phyloP scores from a whole-genome alignment of 2,797 vertebrate genomes.

The Pangasius krempfi region DNA sequence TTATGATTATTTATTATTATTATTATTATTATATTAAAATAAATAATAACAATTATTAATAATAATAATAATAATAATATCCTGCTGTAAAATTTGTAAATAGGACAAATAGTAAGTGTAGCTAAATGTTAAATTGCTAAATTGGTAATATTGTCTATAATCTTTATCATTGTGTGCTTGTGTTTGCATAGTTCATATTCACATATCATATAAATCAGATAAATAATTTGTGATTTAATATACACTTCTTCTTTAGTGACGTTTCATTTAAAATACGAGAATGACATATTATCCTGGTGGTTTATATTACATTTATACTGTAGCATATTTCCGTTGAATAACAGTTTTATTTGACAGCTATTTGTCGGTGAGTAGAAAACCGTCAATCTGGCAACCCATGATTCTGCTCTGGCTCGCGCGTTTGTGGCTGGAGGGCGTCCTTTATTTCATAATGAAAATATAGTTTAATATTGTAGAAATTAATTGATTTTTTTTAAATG shows the following conservation, averaged over 20 bases:
- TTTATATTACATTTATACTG: neutral
- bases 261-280: neutral
- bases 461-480: neutral
- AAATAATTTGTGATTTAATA: neutral
- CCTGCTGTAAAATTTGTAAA: neutral
- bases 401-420: neutral
- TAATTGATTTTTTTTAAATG: neutral
- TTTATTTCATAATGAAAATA: neutral
- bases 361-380: fast-evolving
- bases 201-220: neutral
- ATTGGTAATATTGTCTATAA: neutral
- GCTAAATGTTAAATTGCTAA: neutral
- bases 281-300: too few species aligned
- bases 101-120: neutral
- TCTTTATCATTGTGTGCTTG: neutral
- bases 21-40: neutral
- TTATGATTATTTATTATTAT: neutral
- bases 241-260: neutral
- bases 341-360: neutral
- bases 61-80: neutral
- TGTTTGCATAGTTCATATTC: neutral
- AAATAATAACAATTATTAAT: neutral
- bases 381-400: neutral
- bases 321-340: neutral
- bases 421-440: neutral